Conservation (phyloP, 2,113 vertebrate species). For the Cinclus cinclus region DNA sequence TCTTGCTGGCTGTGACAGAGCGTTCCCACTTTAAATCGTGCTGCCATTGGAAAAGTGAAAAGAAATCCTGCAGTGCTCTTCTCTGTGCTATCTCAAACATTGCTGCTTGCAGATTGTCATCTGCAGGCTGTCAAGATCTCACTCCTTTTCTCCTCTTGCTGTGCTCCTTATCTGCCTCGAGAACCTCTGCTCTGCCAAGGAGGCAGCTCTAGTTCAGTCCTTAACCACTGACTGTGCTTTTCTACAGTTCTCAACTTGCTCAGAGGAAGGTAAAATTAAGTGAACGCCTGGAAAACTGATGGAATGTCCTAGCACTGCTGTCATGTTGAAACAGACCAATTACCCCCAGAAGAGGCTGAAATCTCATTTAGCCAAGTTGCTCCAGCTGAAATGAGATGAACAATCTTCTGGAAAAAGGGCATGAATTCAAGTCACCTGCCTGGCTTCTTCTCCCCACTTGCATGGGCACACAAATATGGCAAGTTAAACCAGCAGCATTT, state of each 20-base stretch:
- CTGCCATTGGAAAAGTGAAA: neutral
- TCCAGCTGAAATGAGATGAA: neutral
- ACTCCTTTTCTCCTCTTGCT: neutral
- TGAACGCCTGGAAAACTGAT: neutral
- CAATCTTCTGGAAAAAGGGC: neutral
- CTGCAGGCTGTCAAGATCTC: neutral
- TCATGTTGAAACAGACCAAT: neutral
- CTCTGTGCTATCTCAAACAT: neutral
- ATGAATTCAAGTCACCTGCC: neutral
- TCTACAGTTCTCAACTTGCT: neutral
- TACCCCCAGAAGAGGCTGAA: neutral
- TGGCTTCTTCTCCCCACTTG: neutral
- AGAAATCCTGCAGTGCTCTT: neutral
- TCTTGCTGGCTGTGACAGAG: neutral
- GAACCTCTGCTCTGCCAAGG: neutral
- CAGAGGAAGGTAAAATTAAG: neutral
- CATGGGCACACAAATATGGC: neutral
- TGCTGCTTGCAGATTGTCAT: neutral
- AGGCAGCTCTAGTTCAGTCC: neutral
- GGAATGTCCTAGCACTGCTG: neutral
- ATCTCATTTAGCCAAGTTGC: neutral
- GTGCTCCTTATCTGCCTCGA: neutral
- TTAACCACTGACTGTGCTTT: neutral
- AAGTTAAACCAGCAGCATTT: neutral
- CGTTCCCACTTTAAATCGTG: fast-evolving